Evolutionary conservation across 2,888 invertebrate genomes (phyloP).

Genomic region (Teleiodes luculella): DNA sequence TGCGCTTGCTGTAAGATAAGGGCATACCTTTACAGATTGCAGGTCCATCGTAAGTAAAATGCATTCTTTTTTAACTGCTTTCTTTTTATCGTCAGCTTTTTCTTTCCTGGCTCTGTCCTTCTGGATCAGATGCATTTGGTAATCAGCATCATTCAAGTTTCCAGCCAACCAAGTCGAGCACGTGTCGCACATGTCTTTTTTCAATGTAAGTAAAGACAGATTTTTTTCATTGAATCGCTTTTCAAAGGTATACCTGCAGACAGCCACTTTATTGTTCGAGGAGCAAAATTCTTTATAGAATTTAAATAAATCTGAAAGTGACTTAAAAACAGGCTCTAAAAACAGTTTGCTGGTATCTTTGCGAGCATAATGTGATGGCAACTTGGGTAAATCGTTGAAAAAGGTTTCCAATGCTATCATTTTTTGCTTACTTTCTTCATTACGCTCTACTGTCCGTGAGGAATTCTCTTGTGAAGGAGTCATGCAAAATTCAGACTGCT

Average conservation of each 20-base stretch:
- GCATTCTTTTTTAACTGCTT: conserved; percentile 7
- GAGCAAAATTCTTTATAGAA: conserved; percentile 26
- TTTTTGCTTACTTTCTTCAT: background rate
- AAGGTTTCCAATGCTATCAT: conserved; percentile 7
- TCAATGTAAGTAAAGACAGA: conserved; percentile 25
- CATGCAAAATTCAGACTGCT: conserved; percentile 19
- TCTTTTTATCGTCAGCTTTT: conserved; percentile 16
- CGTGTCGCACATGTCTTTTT: conserved; percentile 24
- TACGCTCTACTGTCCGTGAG: background rate
- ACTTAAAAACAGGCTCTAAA: conserved; percentile 25
- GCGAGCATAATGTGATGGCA: conserved; percentile 28
- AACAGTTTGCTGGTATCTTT: conserved; percentile 20
- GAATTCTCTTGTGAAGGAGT: conserved; percentile 11
- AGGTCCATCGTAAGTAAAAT: conserved; percentile 21
- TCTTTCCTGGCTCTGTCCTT: conserved; percentile 18
- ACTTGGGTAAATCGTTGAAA: conserved; percentile 25
- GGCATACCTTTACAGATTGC: conserved; percentile 17
- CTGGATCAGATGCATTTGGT: conserved; percentile 10
- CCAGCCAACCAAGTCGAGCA: conserved; percentile 9
- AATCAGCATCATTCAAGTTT: conserved; percentile 13
- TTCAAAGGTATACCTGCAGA: conserved; percentile 28
- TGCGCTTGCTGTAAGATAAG: conserved; percentile 10
- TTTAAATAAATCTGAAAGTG: conserved; percentile 24
- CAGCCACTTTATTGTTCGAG: conserved; percentile 19
- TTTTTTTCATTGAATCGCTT: conserved; percentile 29